A percentile compares a stretch with the other conserved stretches of the same genome.
Evolutionary conservation across 2,113 vertebrate species (phyloP).

Genomic region (Hiodon alosoides): DNA sequence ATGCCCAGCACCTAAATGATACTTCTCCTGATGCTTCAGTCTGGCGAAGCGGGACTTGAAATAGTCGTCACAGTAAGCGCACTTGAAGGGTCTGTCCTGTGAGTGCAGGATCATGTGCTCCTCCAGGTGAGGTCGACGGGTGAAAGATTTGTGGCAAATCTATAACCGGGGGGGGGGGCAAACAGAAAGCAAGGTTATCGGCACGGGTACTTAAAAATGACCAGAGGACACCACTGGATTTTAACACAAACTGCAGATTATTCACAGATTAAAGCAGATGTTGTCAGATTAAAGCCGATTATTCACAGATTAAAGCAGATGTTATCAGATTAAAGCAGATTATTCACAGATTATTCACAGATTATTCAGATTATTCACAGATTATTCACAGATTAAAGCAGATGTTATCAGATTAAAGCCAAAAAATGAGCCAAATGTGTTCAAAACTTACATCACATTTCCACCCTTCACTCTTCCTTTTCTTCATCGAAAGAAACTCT

Average conservation of each 20-base stretch:
- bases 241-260: too few species aligned
- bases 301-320: too few species aligned
- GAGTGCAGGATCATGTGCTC: conserved; percentile 98
- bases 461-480: conserved; percentile 91
- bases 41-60: conserved; percentile 94
- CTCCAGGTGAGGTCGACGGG: conserved; percentile 86
- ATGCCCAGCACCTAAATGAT: conserved; percentile 73
- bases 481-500: conserved; percentile 86
- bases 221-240: neutral
- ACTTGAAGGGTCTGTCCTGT: conserved; percentile 94
- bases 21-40: conserved; percentile 95
- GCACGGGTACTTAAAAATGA: neutral
- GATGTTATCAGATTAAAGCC: neutral
- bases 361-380: too few species aligned
- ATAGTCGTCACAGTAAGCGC: conserved; percentile 89
- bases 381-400: neutral
- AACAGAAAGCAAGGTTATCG: neutral
- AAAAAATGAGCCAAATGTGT: neutral
- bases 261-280: too few species aligned
- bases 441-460: conserved; percentile 84
- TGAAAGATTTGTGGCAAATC: conserved; percentile 95
- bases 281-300: too few species aligned
- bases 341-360: too few species aligned
- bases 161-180: conserved; percentile 36
- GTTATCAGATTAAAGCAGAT: neutral